phyloP scores from a whole-genome alignment of 2,888 invertebrate species.

The Melanargia galathea region DNA sequence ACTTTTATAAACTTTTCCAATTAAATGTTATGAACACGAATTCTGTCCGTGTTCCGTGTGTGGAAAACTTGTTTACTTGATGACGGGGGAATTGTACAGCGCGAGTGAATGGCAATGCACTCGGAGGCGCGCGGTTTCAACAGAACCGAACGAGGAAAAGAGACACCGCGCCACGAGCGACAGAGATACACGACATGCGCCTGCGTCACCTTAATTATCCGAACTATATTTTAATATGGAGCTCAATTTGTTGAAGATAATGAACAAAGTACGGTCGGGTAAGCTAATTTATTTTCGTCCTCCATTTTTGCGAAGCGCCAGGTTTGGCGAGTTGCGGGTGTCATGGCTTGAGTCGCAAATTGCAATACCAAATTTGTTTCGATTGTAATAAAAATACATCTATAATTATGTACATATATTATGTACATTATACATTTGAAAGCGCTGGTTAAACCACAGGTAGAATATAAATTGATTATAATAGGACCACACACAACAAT shows the following conservation, averaged over 20 bases:
- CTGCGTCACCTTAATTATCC: conserved; percentile 40
- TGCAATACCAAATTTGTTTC: conserved; percentile 38
- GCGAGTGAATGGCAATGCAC: conserved; percentile 68
- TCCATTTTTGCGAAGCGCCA: conserved; percentile 38
- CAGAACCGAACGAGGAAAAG: conserved; percentile 33
- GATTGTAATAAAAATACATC: conserved; percentile 25
- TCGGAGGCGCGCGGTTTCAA: conserved; percentile 42
- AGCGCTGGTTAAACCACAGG: background rate
- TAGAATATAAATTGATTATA: conserved; percentile 27
- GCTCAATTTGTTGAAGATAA: conserved; percentile 53
- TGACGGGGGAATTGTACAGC: conserved; percentile 51
- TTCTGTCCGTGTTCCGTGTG: conserved; percentile 19
- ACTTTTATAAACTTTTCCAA: conserved; percentile 1
- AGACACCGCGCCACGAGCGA: conserved; percentile 25
- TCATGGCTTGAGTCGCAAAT: conserved; percentile 29
- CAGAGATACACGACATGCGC: conserved; percentile 38
- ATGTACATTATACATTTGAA: conserved; percentile 25
- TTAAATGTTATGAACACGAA: conserved; percentile 9
- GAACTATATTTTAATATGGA: conserved; percentile 40
- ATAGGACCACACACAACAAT: conserved; percentile 23
- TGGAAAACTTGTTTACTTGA: conserved; percentile 57
- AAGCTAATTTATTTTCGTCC: conserved; percentile 23
- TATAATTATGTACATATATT: too few species aligned
- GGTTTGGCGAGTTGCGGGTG: background rate
- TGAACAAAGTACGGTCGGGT: conserved; percentile 41